phyloP scores from a whole-genome alignment of 2,113 vertebrate species.

The Rhinogobius similis region DNA sequence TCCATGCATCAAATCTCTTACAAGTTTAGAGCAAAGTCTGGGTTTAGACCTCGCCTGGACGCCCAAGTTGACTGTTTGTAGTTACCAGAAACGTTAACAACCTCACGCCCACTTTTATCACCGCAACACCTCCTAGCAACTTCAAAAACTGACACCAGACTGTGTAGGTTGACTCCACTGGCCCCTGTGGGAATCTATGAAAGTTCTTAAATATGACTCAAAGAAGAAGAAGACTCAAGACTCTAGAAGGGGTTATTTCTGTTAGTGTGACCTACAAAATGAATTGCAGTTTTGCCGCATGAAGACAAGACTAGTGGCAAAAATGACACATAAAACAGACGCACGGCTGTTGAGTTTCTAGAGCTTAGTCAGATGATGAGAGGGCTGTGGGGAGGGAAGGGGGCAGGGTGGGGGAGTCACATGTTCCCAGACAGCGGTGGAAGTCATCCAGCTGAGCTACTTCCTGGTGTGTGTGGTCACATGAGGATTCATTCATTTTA shows the following conservation, averaged over 20 bases:
- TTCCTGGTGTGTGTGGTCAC: constrained; percentile 66
- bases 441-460: constrained; percentile 47
- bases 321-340: constrained; percentile 34
- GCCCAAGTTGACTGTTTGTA: constrained; percentile 57
- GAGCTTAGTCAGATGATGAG: constrained; percentile 57
- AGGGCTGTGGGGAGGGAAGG: neutral
- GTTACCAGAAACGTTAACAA: constrained; percentile 59
- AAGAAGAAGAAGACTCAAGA: too few relatives aligned
- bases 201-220: neutral
- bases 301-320: constrained; percentile 4
- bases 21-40: constrained; percentile 27
- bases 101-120: constrained; percentile 50
- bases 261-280: constrained; percentile 31
- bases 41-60: constrained; percentile 54
- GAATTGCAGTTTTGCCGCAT: constrained; percentile 1
- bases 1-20: constrained; percentile 22
- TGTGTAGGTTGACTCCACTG: neutral
- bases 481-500: constrained; percentile 63
- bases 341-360: constrained; percentile 13
- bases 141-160: constrained; percentile 21
- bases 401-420: constrained; percentile 32
- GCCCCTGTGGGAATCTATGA: neutral
- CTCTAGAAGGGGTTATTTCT: constrained; percentile 23
- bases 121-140: constrained; percentile 17
- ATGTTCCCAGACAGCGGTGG: constrained; percentile 54